Conservation (phyloP, 2,797 vertebrate species). For the Lepus oiostolus region DNA sequence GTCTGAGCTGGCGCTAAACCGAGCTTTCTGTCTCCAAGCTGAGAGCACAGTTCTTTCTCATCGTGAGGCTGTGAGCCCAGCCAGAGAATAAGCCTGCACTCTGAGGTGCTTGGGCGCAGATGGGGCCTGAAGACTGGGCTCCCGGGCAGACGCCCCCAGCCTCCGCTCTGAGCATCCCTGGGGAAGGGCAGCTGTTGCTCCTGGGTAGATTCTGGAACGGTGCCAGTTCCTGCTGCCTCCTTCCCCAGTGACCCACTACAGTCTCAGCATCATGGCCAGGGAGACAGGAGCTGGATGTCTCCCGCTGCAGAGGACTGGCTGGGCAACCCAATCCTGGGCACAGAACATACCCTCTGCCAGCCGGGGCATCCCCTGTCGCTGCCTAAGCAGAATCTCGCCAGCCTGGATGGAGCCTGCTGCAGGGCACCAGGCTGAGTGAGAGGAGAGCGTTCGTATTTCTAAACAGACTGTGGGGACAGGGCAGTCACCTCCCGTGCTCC, state of each 20-base stretch:
- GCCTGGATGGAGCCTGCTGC: too few species aligned
- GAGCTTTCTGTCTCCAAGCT: neutral
- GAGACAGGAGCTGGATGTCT: neutral
- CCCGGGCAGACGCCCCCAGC: neutral
- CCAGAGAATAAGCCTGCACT: neutral
- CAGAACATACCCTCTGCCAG: neutral
- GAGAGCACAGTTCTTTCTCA: neutral
- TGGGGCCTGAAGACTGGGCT: neutral
- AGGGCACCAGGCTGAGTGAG: neutral
- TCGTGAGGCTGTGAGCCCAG: neutral
- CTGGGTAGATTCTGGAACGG: neutral
- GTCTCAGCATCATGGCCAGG: neutral
- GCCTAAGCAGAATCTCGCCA: neutral
- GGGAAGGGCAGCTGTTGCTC: rapidly evolving
- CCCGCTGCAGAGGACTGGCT: neutral
- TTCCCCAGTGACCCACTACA: neutral
- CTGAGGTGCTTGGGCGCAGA: neutral
- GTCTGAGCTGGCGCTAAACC: neutral
- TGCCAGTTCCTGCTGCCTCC: neutral
- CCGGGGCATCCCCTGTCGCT: neutral
- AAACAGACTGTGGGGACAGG: neutral
- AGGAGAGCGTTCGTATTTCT: too few species aligned
- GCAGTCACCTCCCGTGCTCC: too few species aligned
- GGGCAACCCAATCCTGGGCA: neutral
- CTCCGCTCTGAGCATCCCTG: neutral